These are phyloP conservation scores for Drosophila setifemur DNA, from an alignment of 1,140 invertebrate species.

Conservation along the genomic window DNA sequence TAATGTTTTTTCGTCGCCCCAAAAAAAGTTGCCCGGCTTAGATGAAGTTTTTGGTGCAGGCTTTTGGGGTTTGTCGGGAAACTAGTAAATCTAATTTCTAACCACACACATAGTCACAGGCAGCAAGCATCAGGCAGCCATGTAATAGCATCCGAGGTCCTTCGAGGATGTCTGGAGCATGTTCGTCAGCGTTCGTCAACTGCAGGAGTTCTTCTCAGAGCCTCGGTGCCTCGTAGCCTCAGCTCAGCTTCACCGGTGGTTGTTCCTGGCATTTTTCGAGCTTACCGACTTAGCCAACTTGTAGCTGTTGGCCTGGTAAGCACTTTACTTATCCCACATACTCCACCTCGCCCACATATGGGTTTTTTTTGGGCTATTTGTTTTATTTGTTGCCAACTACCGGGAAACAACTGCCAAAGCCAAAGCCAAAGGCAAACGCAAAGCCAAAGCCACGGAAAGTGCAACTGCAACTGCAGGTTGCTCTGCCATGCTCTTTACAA, in stretches of 20 bases:
- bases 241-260: conserved; percentile 39
- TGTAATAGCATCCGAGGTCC: conserved; percentile 58
- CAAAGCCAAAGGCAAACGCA: conserved; percentile 11
- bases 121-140: conserved; percentile 10
- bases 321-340: conserved; percentile 44
- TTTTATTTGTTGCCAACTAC: conserved; percentile 43
- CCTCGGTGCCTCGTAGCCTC: too few relatives aligned
- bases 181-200: conserved; percentile 70
- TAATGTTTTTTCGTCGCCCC: conserved; percentile 8
- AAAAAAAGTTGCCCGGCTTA: conserved; percentile 50
- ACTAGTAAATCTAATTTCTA: conserved; percentile 77
- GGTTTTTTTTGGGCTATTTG: conserved; percentile 15
- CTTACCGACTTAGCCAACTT: conserved; percentile 64
- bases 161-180: conserved; percentile 37
- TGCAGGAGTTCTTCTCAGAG: conserved; percentile 50
- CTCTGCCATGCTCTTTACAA: conserved; percentile 39
- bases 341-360: conserved; percentile 18
- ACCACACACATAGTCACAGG: conserved; percentile 40
- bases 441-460: conserved; percentile 19
- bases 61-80: conserved; percentile 51
- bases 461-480: conserved; percentile 6
- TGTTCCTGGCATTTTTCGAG: conserved; percentile 64
- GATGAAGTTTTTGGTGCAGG: conserved; percentile 56
- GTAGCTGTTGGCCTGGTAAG: conserved; percentile 56
- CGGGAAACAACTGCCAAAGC: conserved; percentile 40